Evolutionary conservation across 2,113 vertebrate genomes (phyloP).

Genomic region (Heterotilapia buettikoferi): DNA sequence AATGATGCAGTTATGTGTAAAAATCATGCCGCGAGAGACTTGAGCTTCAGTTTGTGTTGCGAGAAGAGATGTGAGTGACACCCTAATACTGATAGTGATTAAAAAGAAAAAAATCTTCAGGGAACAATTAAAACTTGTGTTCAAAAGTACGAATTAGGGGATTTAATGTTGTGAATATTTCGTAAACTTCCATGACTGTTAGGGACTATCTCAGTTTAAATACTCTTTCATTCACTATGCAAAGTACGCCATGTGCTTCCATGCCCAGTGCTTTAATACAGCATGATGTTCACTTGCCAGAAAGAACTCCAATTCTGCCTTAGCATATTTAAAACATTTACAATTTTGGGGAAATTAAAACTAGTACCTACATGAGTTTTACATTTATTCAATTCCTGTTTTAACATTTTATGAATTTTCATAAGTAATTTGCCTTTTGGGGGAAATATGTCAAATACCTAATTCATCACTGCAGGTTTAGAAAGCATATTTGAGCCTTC

Average conservation of each 20-base stretch:
- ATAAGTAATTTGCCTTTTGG: not conserved
- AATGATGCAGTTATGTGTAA: not conserved
- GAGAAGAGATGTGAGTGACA: not conserved
- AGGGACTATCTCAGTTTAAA: not conserved
- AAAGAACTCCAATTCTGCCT: not conserved
- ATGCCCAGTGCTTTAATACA: not conserved
- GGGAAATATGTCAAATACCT: not conserved
- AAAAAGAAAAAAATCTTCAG: not conserved
- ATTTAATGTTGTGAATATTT: not conserved
- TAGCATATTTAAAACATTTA: not conserved
- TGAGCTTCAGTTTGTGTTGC: not conserved
- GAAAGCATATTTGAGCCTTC: not conserved
- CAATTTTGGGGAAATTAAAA: not conserved
- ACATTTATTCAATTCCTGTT: not conserved
- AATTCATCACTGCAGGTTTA: not conserved
- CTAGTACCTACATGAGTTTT: not conserved
- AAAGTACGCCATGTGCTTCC: rapidly evolving
- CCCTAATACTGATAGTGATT: not conserved
- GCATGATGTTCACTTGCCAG: not conserved
- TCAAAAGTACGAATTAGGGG: rapidly evolving
- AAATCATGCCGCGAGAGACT: not conserved
- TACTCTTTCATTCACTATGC: not conserved
- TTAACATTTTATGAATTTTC: not conserved
- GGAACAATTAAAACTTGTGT: not conserved
- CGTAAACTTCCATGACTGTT: rapidly evolving